These are phyloP conservation scores for Choloepus hoffmanni DNA, from an alignment of 2,113 vertebrate genomes.

Conservation along the genomic window DNA sequence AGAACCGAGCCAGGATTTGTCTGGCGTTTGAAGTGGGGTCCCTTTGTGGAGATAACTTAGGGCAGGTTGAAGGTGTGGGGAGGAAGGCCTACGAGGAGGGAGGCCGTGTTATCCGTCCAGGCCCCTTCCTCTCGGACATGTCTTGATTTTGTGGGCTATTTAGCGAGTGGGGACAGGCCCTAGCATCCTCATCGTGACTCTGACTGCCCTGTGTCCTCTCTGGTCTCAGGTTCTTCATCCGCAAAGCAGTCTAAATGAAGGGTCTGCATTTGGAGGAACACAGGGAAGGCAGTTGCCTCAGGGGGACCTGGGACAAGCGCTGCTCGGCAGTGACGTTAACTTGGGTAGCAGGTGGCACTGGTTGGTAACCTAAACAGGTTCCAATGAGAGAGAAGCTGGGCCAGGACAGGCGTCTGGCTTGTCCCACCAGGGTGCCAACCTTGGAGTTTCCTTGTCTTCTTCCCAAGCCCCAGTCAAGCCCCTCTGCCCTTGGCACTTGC, in stretches of 20 bases:
- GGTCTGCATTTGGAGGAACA: not conserved
- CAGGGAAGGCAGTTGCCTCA: not conserved
- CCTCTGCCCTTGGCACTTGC: not conserved
- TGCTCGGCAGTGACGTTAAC: not conserved
- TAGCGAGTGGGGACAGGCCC: not conserved
- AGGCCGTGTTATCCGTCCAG: not conserved
- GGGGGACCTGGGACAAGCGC: no score
- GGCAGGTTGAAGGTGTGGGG: not conserved
- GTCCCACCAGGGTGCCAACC: not conserved
- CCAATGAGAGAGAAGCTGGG: constrained; percentile 67
- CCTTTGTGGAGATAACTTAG: constrained; percentile 49
- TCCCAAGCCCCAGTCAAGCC: not conserved
- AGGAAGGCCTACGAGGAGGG: not conserved
- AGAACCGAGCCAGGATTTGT: not conserved
- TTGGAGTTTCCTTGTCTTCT: constrained; percentile 50
- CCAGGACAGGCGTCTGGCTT: not conserved
- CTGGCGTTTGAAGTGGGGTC: constrained; percentile 57
- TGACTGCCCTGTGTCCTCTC: not conserved
- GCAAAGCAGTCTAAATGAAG: not conserved
- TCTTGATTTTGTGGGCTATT: not conserved
- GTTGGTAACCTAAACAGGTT: constrained; percentile 78
- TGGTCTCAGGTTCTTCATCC: not conserved
- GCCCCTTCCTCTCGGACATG: not conserved
- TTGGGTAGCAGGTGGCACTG: constrained; percentile 77
- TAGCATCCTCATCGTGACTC: not conserved